Evolutionary conservation across 2,797 vertebrate genomes (phyloP), one percentile per base, ranked within the genome.

Genomic region (Iguana delicatissima): DNA sequence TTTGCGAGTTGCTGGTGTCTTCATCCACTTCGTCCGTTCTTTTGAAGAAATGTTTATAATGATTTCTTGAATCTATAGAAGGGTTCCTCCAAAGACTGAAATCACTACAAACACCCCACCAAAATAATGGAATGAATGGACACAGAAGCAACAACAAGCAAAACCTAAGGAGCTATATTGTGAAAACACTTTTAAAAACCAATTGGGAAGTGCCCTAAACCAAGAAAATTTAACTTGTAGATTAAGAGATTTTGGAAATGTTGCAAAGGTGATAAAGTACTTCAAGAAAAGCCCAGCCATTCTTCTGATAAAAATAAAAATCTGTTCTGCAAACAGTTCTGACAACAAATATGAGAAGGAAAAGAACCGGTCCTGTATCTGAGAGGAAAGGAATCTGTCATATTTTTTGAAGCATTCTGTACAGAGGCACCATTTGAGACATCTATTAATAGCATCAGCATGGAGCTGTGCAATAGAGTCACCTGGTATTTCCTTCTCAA

Each of bases 401-500:
- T 67, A 88, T 67, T 86, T 77, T 84, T 82, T 42, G 26, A 92
- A 90, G 83, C 42, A 57, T 81, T 73, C 92, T 85, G 84, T 6
- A 67, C 32, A 52, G 35, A 26, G 79, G 57, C 89, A 95, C 90
- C 57, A 67, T 50, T 91, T 80, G 69, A n/a, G 93, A 72, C 9
- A 13, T 35, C 89, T 91, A 72, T 82, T 87, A 91, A 89, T 52
- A 92, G 89, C 20, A 26, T 62, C n/a, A 92, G 46, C 64, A n/a
- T 0, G 85, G 69, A 59, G 88, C 92, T 80, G 88, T 0, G 88
- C 67, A 89, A 92, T 35, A 64, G 22, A 90, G 32, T 52, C 84
- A 93, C 0, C 89, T 87, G 80, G 89, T 26, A 80, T 87, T 52
- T 89, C 90, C 73, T 92, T 84, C 73, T 86, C 90, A 94, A 87